Evolutionary conservation across 2,113 vertebrate species (phyloP).

Genomic region (Cyprinus carpio): DNA sequence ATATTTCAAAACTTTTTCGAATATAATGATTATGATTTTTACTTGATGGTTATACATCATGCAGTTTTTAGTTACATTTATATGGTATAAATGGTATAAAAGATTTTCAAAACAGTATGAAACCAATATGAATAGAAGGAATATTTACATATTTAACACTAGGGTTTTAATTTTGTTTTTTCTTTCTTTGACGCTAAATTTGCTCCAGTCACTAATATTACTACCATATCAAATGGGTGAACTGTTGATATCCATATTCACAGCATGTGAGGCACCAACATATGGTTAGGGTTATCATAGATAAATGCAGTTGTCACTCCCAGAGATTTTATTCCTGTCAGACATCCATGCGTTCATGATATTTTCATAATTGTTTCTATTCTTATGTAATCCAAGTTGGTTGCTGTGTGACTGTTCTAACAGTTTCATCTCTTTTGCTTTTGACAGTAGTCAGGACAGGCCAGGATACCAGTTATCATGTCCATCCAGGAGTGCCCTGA

Average conservation of each 20-base stretch:
- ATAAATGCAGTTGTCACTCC: background rate
- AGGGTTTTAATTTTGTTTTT: background rate
- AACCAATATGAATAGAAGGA: background rate
- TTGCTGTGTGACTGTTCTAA: background rate
- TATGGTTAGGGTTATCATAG: background rate
- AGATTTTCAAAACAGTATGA: background rate
- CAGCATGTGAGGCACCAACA: background rate
- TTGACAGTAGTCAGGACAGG: constrained; percentile 70
- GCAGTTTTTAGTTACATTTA: background rate
- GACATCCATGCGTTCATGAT: background rate
- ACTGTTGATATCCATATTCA: background rate
- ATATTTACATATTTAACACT: background rate
- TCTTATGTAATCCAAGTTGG: background rate
- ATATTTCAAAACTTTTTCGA: background rate
- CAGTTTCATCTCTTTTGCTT: background rate
- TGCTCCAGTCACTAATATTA: background rate
- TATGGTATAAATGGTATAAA: background rate
- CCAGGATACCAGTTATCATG: constrained; percentile 68
- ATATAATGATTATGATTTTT: background rate
- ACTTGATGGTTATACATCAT: background rate
- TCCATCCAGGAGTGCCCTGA: constrained; percentile 76
- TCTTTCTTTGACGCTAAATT: background rate
- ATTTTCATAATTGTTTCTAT: background rate
- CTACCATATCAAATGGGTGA: background rate
- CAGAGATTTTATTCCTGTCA: background rate